Percentiles rank a stretch among this genome's conserved stretches.
These are phyloP conservation scores for Poeciliopsis turneri DNA, from an alignment of 2,797 vertebrate genomes.

Conservation along the genomic window DNA sequence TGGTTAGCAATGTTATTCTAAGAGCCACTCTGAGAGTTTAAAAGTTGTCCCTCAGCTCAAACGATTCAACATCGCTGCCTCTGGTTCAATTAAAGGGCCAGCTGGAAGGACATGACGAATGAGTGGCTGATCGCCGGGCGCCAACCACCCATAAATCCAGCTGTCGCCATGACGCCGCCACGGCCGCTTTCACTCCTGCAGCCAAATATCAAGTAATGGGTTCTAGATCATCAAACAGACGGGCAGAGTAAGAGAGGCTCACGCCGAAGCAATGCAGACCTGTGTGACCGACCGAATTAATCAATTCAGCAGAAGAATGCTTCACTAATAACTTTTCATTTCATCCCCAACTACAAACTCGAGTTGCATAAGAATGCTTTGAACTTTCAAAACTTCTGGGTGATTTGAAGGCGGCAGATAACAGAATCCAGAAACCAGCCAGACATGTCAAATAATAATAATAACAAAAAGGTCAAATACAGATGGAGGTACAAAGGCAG, in stretches of 20 bases:
- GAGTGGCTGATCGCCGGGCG: conserved; percentile 46
- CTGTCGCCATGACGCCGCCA: conserved; percentile 35
- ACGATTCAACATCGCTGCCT: conserved; percentile 33
- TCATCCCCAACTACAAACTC: neutral
- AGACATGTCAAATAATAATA: neutral
- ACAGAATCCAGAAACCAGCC: neutral
- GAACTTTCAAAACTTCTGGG: neutral
- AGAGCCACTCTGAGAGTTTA: conserved; percentile 24
- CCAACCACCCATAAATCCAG: conserved; percentile 55
- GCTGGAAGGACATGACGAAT: conserved; percentile 62
- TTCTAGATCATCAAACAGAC: conserved; percentile 52
- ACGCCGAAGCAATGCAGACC: neutral
- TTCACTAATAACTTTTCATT: neutral
- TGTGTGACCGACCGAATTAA: conserved; percentile 2
- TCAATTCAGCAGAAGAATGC: neutral
- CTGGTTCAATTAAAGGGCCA: conserved; percentile 50
- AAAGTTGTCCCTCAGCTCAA: conserved; percentile 43
- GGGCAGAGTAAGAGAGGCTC: conserved; percentile 15
- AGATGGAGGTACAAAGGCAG: too few species aligned
- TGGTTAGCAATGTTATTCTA: conserved; percentile 39
- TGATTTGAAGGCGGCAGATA: neutral
- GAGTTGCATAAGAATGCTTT: neutral
- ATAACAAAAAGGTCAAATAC: too few species aligned
- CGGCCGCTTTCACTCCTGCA: conserved; percentile 31
- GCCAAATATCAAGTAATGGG: conserved; percentile 49